A percentile compares a stretch with the other conserved stretches of the same genome.
Evolutionary conservation across 1,140 invertebrate species (phyloP).

Genomic region (Solenopsis invicta): DNA sequence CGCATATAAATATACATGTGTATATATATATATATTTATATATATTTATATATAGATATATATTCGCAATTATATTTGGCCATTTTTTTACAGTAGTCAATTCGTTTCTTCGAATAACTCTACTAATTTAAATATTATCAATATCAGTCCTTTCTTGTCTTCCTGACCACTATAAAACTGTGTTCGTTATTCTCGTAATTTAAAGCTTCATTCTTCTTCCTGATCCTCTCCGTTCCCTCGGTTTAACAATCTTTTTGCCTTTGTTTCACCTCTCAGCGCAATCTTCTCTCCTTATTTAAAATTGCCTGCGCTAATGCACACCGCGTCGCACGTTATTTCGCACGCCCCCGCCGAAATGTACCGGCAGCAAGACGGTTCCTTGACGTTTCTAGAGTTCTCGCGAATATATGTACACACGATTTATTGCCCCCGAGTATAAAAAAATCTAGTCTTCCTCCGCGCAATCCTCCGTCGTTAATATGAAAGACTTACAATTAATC

Average conservation of each 20-base stretch:
- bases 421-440: conserved; percentile 3
- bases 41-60: conserved; percentile 72
- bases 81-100: conserved; percentile 87
- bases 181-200: conserved; percentile 82
- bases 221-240: conserved; percentile 81
- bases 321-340: conserved; percentile 77
- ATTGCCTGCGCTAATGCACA: conserved; percentile 66
- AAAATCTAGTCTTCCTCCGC: neutral
- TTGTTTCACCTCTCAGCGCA: conserved; percentile 77
- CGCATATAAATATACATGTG: conserved; percentile 74
- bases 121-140: conserved; percentile 84
- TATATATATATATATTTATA: conserved; percentile 68
- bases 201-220: conserved; percentile 86
- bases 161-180: conserved; percentile 82
- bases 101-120: conserved; percentile 80
- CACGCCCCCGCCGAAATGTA: conserved; percentile 75
- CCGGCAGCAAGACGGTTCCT: conserved; percentile 1
- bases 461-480: neutral
- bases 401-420: neutral
- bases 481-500: neutral
- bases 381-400: neutral
- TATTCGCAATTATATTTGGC: conserved; percentile 87
- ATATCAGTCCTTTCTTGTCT: conserved; percentile 81
- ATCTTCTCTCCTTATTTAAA: conserved; percentile 64
- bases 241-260: conserved; percentile 79